Conservation (phyloP, 1,140 invertebrate species). For the Caenorhabditis latens region DNA sequence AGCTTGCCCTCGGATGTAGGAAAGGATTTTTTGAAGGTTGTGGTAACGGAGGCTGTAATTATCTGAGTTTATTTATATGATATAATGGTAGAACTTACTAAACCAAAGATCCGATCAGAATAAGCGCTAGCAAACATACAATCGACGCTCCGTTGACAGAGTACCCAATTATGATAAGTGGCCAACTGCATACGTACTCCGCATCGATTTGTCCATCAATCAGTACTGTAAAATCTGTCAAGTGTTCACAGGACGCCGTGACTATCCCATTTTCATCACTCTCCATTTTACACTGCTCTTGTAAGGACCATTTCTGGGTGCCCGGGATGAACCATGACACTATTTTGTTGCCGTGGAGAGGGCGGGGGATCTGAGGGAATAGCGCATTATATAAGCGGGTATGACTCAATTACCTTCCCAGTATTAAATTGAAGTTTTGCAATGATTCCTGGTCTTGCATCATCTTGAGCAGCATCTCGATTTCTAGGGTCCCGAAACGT, state of each 20-base stretch:
- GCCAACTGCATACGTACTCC: constrained; percentile 32
- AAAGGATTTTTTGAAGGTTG: neutral
- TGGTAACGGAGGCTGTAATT: constrained; percentile 3
- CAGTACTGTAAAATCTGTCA: constrained; percentile 57
- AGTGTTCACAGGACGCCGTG: constrained; percentile 39
- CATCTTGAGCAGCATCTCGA: neutral
- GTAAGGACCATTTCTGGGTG: neutral
- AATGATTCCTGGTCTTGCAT: neutral
- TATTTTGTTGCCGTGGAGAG: constrained; percentile 40
- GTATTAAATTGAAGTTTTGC: constrained; percentile 57
- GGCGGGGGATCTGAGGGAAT: constrained; percentile 39
- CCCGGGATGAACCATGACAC: constrained; percentile 35
- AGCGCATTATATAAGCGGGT: too few relatives aligned
- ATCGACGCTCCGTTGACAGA: constrained; percentile 50
- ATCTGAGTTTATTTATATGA: neutral
- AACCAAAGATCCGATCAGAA: constrained; percentile 48
- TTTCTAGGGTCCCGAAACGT: too few relatives aligned
- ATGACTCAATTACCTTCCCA: constrained; percentile 31
- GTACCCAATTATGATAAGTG: constrained; percentile 40
- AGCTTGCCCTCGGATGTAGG: constrained; percentile 27
- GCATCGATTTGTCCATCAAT: constrained; percentile 31
- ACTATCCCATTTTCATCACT: constrained; percentile 7
- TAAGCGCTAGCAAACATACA: constrained; percentile 27
- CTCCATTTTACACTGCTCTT: constrained; percentile 29
- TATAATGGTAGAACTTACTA: constrained; percentile 6